Percentiles rank a stretch among this genome's conserved stretches.
Conservation (phyloP, 2,797 vertebrate genomes). For the Epinephelus malabaricus region DNA sequence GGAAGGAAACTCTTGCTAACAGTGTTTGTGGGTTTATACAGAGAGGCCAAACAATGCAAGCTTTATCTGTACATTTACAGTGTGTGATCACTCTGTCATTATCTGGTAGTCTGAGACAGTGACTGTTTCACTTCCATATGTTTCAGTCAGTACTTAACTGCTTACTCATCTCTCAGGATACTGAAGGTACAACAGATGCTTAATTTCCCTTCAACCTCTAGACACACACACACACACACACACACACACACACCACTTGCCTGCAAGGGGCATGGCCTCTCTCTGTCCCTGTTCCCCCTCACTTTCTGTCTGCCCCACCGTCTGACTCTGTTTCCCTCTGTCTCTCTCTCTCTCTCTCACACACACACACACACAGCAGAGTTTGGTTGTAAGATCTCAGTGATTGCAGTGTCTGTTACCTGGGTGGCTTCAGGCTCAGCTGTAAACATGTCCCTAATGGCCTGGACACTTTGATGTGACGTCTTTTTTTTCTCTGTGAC, state of each 20-base stretch:
- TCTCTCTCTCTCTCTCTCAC: slow-evolving; percentile 4
- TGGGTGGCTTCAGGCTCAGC: slow-evolving; percentile 58
- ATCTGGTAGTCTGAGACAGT: slow-evolving; percentile 47
- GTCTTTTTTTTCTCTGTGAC: slow-evolving; percentile 55
- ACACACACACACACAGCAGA: neutral
- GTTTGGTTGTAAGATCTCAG: slow-evolving; percentile 34
- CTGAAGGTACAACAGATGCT: slow-evolving; percentile 50
- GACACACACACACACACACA: slow-evolving; percentile 12
- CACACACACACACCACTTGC: neutral
- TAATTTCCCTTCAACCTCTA: neutral
- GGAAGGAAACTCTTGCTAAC: slow-evolving; percentile 34
- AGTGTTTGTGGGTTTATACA: slow-evolving; percentile 25
- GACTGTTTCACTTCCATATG: slow-evolving; percentile 46
- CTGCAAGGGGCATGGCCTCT: neutral
- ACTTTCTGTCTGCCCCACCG: slow-evolving; percentile 22
- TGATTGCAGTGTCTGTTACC: slow-evolving; percentile 48
- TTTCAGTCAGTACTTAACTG: slow-evolving; percentile 42
- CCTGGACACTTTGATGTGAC: slow-evolving; percentile 56
- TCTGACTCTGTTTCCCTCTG: slow-evolving; percentile 18
- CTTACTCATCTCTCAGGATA: slow-evolving; percentile 53
- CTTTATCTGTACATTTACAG: slow-evolving; percentile 43
- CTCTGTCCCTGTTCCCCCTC: slow-evolving; percentile 8
- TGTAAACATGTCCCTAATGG: slow-evolving; percentile 64
- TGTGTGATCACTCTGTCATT: slow-evolving; percentile 42
- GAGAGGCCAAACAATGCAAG: slow-evolving; percentile 37